These are phyloP conservation scores for Cataglyphis livida DNA, from an alignment of 2,888 invertebrate genomes.

Conservation along the genomic window DNA sequence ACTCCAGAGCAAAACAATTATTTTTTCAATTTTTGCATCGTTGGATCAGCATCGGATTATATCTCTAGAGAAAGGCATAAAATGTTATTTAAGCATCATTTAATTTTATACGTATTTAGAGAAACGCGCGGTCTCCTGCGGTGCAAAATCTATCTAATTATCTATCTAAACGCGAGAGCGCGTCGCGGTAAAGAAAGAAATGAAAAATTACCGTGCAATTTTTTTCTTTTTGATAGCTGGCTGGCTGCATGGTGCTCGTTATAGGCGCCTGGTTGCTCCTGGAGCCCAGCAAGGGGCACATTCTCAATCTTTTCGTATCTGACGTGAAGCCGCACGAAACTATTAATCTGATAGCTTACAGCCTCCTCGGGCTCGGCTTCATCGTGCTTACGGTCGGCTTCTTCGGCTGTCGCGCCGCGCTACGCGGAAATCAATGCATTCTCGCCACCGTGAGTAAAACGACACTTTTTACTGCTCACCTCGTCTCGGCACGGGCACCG, in stretches of 20 bases:
- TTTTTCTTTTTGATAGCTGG: conserved; percentile 83
- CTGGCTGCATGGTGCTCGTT: conserved; percentile 87
- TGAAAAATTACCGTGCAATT: neutral
- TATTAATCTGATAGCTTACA: conserved; percentile 86
- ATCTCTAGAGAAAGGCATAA: neutral
- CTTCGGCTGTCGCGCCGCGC: conserved; percentile 88
- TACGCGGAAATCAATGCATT: conserved; percentile 86
- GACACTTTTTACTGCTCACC: conserved; percentile 22
- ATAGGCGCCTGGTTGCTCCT: conserved; percentile 87
- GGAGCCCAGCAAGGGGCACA: conserved; percentile 86
- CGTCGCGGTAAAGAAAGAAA: neutral
- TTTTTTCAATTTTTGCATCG: neutral
- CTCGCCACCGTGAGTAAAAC: conserved; percentile 73
- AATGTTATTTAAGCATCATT: neutral
- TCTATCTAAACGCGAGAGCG: neutral
- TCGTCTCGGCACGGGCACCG: neutral
- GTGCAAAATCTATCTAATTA: neutral
- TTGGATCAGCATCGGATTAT: neutral
- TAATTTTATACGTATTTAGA: neutral
- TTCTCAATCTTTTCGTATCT: conserved; percentile 86
- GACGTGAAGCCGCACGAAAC: conserved; percentile 85
- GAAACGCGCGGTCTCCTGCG: neutral
- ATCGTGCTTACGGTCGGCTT: conserved; percentile 87
- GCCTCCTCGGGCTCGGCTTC: conserved; percentile 86
- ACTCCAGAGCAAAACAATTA: neutral